These are phyloP conservation scores for Drosophila nr. medialis DNA, from an alignment of 2,888 invertebrate genomes.

Conservation along the genomic window DNA sequence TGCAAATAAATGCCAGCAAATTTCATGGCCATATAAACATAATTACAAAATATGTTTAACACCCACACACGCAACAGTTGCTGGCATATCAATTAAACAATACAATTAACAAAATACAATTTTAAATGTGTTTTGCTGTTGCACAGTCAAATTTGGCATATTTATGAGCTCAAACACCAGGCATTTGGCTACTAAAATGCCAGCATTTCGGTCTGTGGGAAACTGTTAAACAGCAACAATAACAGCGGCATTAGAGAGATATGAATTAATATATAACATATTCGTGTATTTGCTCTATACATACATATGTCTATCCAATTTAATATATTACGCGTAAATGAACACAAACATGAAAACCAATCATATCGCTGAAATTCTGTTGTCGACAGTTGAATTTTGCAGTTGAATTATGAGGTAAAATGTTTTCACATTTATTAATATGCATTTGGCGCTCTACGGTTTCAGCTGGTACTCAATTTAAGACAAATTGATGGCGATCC, in stretches of 20 bases:
- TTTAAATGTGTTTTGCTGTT: slow-evolving; percentile 32
- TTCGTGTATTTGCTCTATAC: slow-evolving; percentile 24
- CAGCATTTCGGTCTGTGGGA: slow-evolving; percentile 27
- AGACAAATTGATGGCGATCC: slow-evolving; percentile 55
- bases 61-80: slow-evolving; percentile 44
- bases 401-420: slow-evolving; percentile 39
- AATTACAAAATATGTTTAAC: slow-evolving; percentile 57
- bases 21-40: slow-evolving; percentile 66
- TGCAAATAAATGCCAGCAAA: slow-evolving; percentile 36
- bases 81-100: slow-evolving; percentile 50
- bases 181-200: slow-evolving; percentile 44
- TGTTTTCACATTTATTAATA: slow-evolving; percentile 35
- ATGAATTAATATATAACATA: slow-evolving; percentile 25
- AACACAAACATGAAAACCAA: slow-evolving; percentile 11
- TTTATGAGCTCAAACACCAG: slow-evolving; percentile 66
- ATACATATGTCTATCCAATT: slow-evolving; percentile 27
- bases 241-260: slow-evolving; percentile 53
- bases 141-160: slow-evolving; percentile 26
- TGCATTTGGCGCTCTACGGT: slow-evolving; percentile 16
- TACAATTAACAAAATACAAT: slow-evolving; percentile 54
- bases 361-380: slow-evolving; percentile 14
- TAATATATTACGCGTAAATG: slow-evolving; percentile 4
- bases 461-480: slow-evolving; percentile 45
- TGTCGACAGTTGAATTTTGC: slow-evolving; percentile 41
- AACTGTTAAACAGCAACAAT: slow-evolving; percentile 34